Evolutionary conservation across 2,113 vertebrate species (phyloP).

Genomic region (Pelvicachromis taeniatus): DNA sequence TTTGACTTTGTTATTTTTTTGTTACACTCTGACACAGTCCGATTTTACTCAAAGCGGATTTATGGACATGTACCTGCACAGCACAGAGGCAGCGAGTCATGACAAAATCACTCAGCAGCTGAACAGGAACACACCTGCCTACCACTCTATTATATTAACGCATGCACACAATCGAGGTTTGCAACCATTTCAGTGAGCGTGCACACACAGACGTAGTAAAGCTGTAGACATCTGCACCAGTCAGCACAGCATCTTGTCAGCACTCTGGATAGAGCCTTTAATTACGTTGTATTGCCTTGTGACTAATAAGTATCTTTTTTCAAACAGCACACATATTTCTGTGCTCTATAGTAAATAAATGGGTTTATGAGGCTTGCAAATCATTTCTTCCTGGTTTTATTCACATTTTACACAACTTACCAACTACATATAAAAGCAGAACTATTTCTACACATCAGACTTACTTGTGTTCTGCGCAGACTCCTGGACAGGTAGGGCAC

Average conservation of each 20-base stretch:
- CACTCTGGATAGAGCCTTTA: neutral
- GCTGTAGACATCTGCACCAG: neutral
- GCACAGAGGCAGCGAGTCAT: neutral
- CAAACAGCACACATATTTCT: neutral
- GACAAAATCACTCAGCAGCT: neutral
- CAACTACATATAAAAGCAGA: neutral
- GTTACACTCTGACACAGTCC: neutral
- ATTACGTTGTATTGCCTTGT: neutral
- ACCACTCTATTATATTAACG: neutral
- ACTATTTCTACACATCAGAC: conserved; percentile 30
- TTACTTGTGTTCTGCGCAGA: conserved; percentile 91
- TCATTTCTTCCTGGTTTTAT: neutral
- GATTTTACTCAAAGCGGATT: neutral
- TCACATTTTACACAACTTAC: neutral
- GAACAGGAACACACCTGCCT: neutral
- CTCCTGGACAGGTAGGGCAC: conserved; percentile 92
- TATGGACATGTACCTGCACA: neutral
- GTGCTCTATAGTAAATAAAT: neutral
- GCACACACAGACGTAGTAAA: neutral
- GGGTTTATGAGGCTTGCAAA: neutral
- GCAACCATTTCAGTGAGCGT: neutral
- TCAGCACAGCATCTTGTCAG: neutral
- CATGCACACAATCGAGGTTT: neutral
- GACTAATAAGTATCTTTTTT: neutral
- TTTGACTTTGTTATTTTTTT: neutral